phyloP scores from a whole-genome alignment of 2,888 invertebrate genomes.

The Orthosia gothica region DNA sequence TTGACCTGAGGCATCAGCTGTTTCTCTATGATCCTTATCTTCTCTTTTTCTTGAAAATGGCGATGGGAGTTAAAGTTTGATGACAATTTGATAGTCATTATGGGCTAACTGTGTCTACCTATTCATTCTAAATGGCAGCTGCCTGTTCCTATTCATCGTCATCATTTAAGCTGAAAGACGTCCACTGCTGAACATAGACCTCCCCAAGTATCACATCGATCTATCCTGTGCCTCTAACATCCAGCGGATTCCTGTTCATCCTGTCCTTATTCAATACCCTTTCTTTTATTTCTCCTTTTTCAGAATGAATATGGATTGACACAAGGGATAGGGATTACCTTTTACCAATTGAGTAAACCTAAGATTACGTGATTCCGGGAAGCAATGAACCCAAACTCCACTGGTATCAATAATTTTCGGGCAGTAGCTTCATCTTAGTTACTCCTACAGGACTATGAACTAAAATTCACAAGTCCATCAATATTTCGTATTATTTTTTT shows the following conservation, averaged over 20 bases:
- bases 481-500: too few species aligned
- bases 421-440: not conserved
- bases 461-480: not conserved
- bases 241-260: too few species aligned
- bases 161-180: too few species aligned
- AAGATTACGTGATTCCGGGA: too few species aligned
- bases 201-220: too few species aligned
- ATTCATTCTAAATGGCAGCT: not conserved
- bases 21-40: not conserved
- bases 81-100: not conserved
- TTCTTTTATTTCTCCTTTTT: not conserved
- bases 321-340: too few species aligned
- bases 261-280: not conserved
- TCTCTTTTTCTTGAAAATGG: not conserved
- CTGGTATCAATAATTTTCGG: too few species aligned
- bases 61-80: not conserved
- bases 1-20: constrained; percentile 25
- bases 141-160: not conserved
- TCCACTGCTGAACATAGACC: too few species aligned
- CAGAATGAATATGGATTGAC: not conserved
- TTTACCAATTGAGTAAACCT: not conserved
- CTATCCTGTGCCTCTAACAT: too few species aligned
- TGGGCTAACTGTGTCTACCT: not conserved
- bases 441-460: not conserved
- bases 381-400: not conserved